phyloP scores from a whole-genome alignment of 2,888 invertebrate species.

The Drosophila bunnanda region DNA sequence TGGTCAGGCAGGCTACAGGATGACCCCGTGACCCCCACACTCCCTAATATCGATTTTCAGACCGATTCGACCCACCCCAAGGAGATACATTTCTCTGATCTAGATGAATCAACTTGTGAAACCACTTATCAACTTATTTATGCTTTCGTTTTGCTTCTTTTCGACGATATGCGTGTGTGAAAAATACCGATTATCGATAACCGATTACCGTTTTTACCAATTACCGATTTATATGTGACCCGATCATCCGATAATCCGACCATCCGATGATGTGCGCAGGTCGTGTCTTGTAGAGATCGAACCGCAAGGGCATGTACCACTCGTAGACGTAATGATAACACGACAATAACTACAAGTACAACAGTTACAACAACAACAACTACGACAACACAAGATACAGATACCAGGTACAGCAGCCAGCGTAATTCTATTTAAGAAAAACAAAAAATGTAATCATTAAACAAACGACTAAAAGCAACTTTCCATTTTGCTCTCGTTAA shows the following conservation, averaged over 20 bases:
- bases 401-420: constrained; percentile 78
- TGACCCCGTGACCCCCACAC: background rate
- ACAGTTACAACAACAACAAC: constrained; percentile 59
- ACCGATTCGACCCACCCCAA: background rate
- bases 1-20: constrained; percentile 24
- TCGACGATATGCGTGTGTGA: constrained; percentile 21
- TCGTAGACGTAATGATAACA: constrained; percentile 76
- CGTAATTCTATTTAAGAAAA: constrained; percentile 33
- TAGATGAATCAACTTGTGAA: constrained; percentile 23
- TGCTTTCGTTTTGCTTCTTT: constrained; percentile 53
- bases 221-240: constrained; percentile 41
- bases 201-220: constrained; percentile 37
- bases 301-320: constrained; percentile 76
- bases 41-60: background rate
- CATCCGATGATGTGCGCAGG: constrained; percentile 75
- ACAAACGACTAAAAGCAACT: constrained; percentile 59
- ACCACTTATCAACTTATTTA: constrained; percentile 46
- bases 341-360: constrained; percentile 72
- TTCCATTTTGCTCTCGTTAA: constrained; percentile 75
- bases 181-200: constrained; percentile 44
- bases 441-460: constrained; percentile 32
- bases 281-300: constrained; percentile 83
- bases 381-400: constrained; percentile 77
- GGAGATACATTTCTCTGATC: constrained; percentile 5
- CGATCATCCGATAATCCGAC: constrained; percentile 9